Evolutionary conservation across 1,140 invertebrate genomes (phyloP), one percentile per base, ranked within the genome.

Genomic region (Pseudoatta argentina): DNA sequence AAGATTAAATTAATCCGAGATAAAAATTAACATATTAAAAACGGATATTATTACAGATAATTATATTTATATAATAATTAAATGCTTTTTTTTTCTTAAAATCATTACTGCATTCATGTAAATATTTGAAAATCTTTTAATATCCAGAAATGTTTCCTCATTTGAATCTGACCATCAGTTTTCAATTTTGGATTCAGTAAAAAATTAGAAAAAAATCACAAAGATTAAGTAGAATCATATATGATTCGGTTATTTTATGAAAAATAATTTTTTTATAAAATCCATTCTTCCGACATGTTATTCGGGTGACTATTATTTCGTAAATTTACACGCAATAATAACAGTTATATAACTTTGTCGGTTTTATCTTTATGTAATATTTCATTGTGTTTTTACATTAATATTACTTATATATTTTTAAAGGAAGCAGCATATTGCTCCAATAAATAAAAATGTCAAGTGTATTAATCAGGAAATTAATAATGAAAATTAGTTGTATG

Each of bases 361-460:
- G 7, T 21, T 78, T 44, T 34, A 44, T 39, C 18, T 53, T 53
- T 34, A 30, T 30, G 4, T 3, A 61, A 71, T 12, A 6, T 64
- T 7, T 48, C 5, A 6, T 61, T 12, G 12, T 12, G 27, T 12
- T 77, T 34, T 59, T 39, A 59, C 1, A 21, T 59, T 16, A 39
- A 39, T 39, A 59, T 76, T 61, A 12, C 8, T 61, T n/a, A 39
- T 24, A n/a, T 27, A 63, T 63, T 63, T 44, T 63, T 12, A 18
- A 2, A 3, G 16, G 24, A 61, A 48, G 24, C 30, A 10, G n/a
- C 1, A 30, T 64, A 10, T 30, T 5, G 34, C 3, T 53, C 16
- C 53, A 16, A 51, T 21, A 44, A 81, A 6, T 24, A 34, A 71
- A 44, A 82, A 82, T 72, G 27, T 53, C n/a, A 67, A 69, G 16